Evolutionary conservation across 1,140 invertebrate species (phyloP), one percentile per base, ranked within the genome.

Genomic region (Orchesella cincta): DNA sequence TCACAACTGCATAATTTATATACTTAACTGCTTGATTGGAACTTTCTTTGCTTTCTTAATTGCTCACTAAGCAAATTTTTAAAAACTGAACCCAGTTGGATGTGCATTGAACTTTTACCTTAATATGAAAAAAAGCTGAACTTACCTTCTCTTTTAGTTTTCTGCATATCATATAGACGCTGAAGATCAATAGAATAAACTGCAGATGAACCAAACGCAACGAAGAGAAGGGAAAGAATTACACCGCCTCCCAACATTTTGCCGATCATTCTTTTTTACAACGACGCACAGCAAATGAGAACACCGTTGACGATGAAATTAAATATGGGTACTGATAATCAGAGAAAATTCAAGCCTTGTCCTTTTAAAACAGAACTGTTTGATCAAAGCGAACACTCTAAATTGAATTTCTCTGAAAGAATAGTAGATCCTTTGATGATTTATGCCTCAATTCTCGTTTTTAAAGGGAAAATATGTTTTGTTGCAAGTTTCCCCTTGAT

Each of bases 91-190:
- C n/a, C n/a, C n/a, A n/a, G n/a, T n/a, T n/a, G n/a, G n/a, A n/a
- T n/a, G n/a, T n/a, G n/a, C n/a, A n/a, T n/a, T n/a, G n/a, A 12
- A 12, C 39, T 46, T 46, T 46, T 46, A 12, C 8, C 39, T 12
- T 46, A 46, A 8, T 18, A 26, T 57, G 23, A 14, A 26, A 57
- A 57, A 57, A 14, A 14, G 52, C 5, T 5, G 2, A 62, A 71
- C 81, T 82, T 80, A 82, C 81, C 78, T 72, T 82, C 81, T 74
- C 81, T 39, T 57, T 82, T 82, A 51, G 78, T 76, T 74, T 82
- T 82, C 67, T 82, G 81, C 64, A 82, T 77, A 75, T 82, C 81
- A 67, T 82, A 82, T n/a, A 82, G 67, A 39, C 78, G 76, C 52
- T 82, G 81, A 33, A 82, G 73, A 62, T 82, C 79, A 77, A 82